phyloP scores from a whole-genome alignment of 2,797 vertebrate genomes.

The Muraenolepis orangiensis region DNA sequence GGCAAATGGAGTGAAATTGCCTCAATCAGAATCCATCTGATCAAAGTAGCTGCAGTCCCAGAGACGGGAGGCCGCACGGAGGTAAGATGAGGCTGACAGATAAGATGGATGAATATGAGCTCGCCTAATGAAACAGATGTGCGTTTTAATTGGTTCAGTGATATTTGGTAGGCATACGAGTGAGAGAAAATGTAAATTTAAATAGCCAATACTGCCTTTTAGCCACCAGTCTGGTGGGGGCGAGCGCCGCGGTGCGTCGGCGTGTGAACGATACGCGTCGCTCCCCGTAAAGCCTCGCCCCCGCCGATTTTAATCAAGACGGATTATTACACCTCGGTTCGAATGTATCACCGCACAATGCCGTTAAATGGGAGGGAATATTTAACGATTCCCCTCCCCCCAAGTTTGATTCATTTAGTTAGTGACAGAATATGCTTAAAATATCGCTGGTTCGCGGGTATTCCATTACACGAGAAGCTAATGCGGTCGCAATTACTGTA shows the following conservation, averaged over 20 bases:
- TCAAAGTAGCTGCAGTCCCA: constrained; percentile 18
- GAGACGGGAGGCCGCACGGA: constrained; percentile 43
- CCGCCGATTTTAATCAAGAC: not conserved
- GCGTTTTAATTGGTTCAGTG: constrained; percentile 70
- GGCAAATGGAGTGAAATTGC: constrained; percentile 50
- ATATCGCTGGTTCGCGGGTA: not conserved
- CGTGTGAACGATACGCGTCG: not conserved
- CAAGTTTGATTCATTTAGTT: constrained; percentile 12
- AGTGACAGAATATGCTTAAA: constrained; percentile 2
- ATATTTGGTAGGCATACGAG: constrained; percentile 57
- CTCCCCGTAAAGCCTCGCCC: not conserved
- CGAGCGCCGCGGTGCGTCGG: constrained; percentile 27
- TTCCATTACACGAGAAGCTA: not conserved
- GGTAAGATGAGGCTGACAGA: constrained; percentile 60
- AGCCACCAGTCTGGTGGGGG: constrained; percentile 33
- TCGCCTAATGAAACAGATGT: constrained; percentile 74
- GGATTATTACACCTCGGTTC: constrained; percentile 2
- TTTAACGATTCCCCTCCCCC: constrained; percentile 8
- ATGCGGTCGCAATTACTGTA: not conserved
- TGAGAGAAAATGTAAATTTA: constrained; percentile 38
- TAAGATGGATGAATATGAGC: constrained; percentile 68
- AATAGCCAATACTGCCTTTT: constrained; percentile 54
- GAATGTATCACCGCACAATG: constrained; percentile 21
- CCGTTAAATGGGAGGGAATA: constrained; percentile 22
- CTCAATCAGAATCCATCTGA: constrained; percentile 53